These are phyloP conservation scores for Martes martes DNA, from an alignment of 2,113 vertebrate genomes.

Conservation along the genomic window DNA sequence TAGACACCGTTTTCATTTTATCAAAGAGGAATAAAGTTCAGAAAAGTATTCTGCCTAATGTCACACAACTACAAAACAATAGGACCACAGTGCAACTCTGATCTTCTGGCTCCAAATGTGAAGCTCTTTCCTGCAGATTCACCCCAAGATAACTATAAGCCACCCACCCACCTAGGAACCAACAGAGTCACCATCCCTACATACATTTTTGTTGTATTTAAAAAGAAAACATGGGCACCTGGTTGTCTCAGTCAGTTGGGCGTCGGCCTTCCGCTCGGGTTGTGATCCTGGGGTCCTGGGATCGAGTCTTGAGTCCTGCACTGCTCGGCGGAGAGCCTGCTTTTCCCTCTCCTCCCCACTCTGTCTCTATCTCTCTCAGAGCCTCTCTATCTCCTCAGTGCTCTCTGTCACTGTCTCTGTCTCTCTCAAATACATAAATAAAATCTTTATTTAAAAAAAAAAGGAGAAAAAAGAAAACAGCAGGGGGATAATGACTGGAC, in stretches of 20 bases:
- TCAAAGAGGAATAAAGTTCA: slow-evolving; percentile 12
- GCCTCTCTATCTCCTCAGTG: too few species aligned
- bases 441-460: too few species aligned
- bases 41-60: neutral
- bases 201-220: neutral
- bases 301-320: too few species aligned
- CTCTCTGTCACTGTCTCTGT: too few species aligned
- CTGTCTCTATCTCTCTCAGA: too few species aligned
- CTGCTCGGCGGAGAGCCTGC: too few species aligned
- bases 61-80: neutral
- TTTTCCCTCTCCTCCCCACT: too few species aligned
- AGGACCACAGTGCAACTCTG: neutral
- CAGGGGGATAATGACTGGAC: neutral
- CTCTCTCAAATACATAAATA: too few species aligned
- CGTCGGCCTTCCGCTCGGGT: too few species aligned
- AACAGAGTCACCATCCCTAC: neutral
- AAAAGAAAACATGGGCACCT: neutral
- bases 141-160: neutral
- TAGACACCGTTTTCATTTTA: slow-evolving; percentile 35
- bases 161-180: neutral
- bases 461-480: neutral
- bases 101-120: neutral
- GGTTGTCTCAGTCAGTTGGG: too few species aligned
- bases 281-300: too few species aligned
- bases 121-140: slow-evolving; percentile 4